Base-by-base conservation (phyloP, 2,888 invertebrate species). In the Archips crataeganus region DNA sequence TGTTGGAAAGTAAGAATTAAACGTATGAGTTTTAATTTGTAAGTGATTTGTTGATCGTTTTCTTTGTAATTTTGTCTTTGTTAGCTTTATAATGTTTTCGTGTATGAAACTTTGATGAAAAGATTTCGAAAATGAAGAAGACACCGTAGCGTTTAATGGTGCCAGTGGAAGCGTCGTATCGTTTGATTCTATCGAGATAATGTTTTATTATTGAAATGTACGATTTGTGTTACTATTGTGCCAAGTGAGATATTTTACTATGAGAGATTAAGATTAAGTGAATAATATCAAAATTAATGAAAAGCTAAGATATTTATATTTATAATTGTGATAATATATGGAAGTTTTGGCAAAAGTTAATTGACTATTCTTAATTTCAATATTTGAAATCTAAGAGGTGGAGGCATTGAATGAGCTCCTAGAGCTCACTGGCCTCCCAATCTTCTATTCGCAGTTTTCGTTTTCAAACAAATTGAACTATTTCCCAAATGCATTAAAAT, bases 21-120 rank as follows among this genome's bases (percentile, higher is more conserved):
- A 90, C 88, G 89, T 90, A 90, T 87, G 90, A 90, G 86, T 90
- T 91, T 91, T 92, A 89, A 93, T 93, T 93, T 92, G 88, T 94
- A 93, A 93, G 93, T 91, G 90, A 90, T 90, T 91, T 93, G 92
- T 93, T 94, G 92, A 92, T 91, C 89, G 91, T 93, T 93, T 92
- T 93, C 90, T 91, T 93, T 90, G 89, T 92, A 91, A 89, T 92
- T 91, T 92, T 92, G 90, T 91, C 89, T 93, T 92, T 93, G 92
- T 94, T 93, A 92, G 92, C 93, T 92, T 91, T 91, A 86, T 91
- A 87, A 90, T 90, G 90, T 92, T 92, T 93, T 88, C 87, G 88
- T 90, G 86, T 90, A 90, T 88, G 85, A 86, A 85, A 82, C 83
- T 85, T 79, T 84, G 84, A 83, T 82, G 82, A 84, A 85, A 85